Evolutionary conservation across 2,888 invertebrate genomes (phyloP), one percentile per base, ranked within the genome.

Genomic region (Incurvaria masculella): DNA sequence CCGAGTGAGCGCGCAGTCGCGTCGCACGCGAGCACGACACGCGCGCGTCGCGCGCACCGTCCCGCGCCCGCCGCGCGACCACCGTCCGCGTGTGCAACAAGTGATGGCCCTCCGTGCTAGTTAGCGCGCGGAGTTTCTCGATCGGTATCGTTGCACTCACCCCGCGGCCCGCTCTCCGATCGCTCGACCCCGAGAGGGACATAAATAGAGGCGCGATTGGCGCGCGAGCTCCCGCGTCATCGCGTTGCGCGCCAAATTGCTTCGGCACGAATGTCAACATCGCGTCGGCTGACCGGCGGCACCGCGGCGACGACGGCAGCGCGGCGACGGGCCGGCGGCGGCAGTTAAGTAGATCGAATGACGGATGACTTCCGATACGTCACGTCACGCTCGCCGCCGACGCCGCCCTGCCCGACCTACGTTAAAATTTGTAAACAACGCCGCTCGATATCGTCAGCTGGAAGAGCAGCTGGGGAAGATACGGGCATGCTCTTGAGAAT

Each of bases 1-100:
- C 14, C 21, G n/a, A 6, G 14, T 21, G 27, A 14, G 16, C 23
- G 42, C 42, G 18, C 14, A 14, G 11, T 14, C 44, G 18, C 4
- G 11, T 8, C 40, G 8, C 46, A 14, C 14, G 14, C 23, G 40
- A n/a, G 20, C 20, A 41, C 17, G 14, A 11, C 3, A 11, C 23
- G 26, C 42, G 16, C 43, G 27, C 26, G 42, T 40, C 27, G 27
- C 27, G 21, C 14, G 16, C 11, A 6, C 10, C 33, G 46, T 47
- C 48, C 51, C 49, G 52, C 48, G 49, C 50, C 21, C 26, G 40
- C 39, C 27, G 18, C 19, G 49, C 27, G 46, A 42, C 49, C 58
- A 57, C 61, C 55, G 55, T 60, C 59, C 71, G 68, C 65, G 69
- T 67, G 76, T 72, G 79, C 74, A 78, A 76, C 78, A 76, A 78